Evolutionary conservation across 2,797 vertebrate genomes (phyloP), one percentile per base, ranked within the genome.

Genomic region (Myotis vivesi): DNA sequence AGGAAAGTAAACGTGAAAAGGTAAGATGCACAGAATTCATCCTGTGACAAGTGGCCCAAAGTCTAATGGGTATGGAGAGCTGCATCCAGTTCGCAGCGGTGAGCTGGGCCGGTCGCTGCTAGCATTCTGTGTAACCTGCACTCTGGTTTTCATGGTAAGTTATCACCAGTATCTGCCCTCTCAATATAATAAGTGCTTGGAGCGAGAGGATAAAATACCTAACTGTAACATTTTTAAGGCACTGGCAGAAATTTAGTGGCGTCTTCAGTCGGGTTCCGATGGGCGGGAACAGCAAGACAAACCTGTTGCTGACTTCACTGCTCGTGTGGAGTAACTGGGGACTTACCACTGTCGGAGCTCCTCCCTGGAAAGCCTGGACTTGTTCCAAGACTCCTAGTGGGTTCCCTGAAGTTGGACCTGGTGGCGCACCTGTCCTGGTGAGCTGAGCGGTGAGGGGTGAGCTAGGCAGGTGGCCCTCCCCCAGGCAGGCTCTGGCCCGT

Each of bases 1-100:
- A 94, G 28, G 89, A 98, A 97, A 28, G 33, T 55, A 51, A 86
- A 59, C 51, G 76, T 68, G 64, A 98, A 96, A 87, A 98, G 98
- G 98, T 98, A 91, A 94, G 96, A 16, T 0, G 5, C 28, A 13
- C 59, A 3, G 30, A 22, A 4, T n/a, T 8, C 20, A 46, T 13
- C 49, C 85, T 1, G 5, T 9, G 36, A 30, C 57, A 0, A 4
- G 0, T 8, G 22, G 22, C 46, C 6, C 17, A 2, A 3, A 2
- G 6, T 1, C 53, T 1, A 30, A 4, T 16, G 22, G 28, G 12
- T 6, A 15, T 30, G 59, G 59, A 15, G 59, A 62, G 59, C 57
- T 23, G 11, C 57, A 28, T 53, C 13, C 4, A 36, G 13, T 10
- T 0, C 15, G 10, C 16, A 6, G 13, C 0, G 0, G 44, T 2